Base-by-base conservation (phyloP, 2,888 invertebrate species). In the Catocala sponsa region DNA sequence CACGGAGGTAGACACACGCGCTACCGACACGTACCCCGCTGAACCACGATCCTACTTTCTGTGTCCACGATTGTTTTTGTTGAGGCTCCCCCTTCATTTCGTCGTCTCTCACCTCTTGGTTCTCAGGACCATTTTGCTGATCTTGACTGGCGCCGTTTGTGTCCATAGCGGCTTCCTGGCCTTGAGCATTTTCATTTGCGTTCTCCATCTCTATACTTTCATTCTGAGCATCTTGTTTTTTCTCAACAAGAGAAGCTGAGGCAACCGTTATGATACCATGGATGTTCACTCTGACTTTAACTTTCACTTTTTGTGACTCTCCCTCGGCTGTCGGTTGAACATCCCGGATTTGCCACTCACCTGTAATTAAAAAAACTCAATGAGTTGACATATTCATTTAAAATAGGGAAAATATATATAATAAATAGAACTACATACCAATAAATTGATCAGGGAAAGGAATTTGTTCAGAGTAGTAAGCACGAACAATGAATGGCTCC, bases 231-330 rank as follows among this genome's bases (percentile, higher is more conserved):
- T 95, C 92, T 66, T 95, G 96, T 81, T 96, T 97, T 83, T 97
- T 97, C 83, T 98, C 97, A 46, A 97, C 96, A 59, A 98, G 93
- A 0, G 97, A 96, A 5, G 99, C 99, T 57, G 97, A 97, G 10
- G 97, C 96, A 32, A 99, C 96, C 10, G 96, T 96, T 84, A 99
- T 97, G 66, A 99, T 97, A 55, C 99, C 99, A 88, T 99, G 97
- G 54, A 98, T 95, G 94, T 99, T 99, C 58, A 99, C 96, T 78
- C 99, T 96, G 6, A 98, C 98, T 95, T 99, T 99, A 5, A 99
- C 97, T 92, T 99, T 99, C 0, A 99, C 97, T 91, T 99, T 99
- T 70, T 98, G 97, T n/a, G 97, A 96, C 82, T 98, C 98, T 38
- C 99, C 99, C 68, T 98, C 98, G 0, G 97, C 91, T 35, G 97